phyloP scores from a whole-genome alignment of 1,140 invertebrate genomes.

The Scaptomyza montana region DNA sequence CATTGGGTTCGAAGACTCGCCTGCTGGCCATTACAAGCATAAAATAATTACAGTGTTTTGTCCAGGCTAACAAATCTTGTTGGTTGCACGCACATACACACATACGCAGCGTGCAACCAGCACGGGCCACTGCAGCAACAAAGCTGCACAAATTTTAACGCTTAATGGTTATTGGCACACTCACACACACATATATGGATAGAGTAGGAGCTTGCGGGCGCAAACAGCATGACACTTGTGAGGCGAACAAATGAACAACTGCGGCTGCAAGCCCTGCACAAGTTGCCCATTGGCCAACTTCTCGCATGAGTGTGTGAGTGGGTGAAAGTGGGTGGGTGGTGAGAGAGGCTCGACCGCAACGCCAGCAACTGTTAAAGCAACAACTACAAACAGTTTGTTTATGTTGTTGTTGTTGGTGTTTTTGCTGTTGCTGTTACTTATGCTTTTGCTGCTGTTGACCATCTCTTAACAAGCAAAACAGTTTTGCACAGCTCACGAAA shows the following conservation, averaged over 20 bases:
- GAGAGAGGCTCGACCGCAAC: slow-evolving; percentile 54
- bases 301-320: not conserved
- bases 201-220: not conserved
- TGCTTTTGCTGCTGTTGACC: slow-evolving; percentile 29
- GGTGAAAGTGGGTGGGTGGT: not conserved
- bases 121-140: slow-evolving; percentile 38
- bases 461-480: slow-evolving; percentile 69
- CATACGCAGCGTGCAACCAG: slow-evolving; percentile 32
- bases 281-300: slow-evolving; percentile 52
- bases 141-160: slow-evolving; percentile 74
- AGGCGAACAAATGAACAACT: slow-evolving; percentile 73
- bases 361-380: slow-evolving; percentile 57
- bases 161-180: slow-evolving; percentile 76
- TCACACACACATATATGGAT: slow-evolving; percentile 38
- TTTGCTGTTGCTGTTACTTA: slow-evolving; percentile 14
- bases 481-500: slow-evolving; percentile 73
- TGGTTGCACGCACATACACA: slow-evolving; percentile 34
- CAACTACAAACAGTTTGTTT: slow-evolving; percentile 43
- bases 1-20: slow-evolving; percentile 3
- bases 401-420: not conserved
- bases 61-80: slow-evolving; percentile 56
- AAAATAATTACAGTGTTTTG: slow-evolving; percentile 76
- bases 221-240: slow-evolving; percentile 76
- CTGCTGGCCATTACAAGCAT: slow-evolving; percentile 35
- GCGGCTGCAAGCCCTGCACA: slow-evolving; percentile 57